phyloP scores from a whole-genome alignment of 2,888 invertebrate species.

The Pteria penguin region DNA sequence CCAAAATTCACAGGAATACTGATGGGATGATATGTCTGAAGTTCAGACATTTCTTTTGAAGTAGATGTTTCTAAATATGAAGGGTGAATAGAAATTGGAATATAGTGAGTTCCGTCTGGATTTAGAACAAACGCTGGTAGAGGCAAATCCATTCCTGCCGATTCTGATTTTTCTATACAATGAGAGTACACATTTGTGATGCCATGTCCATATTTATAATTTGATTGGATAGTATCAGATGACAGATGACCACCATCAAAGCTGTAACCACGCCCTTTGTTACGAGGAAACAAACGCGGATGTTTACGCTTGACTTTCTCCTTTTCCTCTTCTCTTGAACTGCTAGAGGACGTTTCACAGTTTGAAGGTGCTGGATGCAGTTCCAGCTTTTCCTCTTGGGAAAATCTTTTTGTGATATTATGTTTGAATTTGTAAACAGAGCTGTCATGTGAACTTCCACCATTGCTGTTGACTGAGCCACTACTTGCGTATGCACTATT shows the following conservation, averaged over 20 bases:
- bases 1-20: constrained; percentile 76
- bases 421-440: constrained; percentile 93
- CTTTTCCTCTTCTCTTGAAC: constrained; percentile 48
- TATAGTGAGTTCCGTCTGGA: constrained; percentile 92
- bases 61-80: constrained; percentile 80
- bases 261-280: constrained; percentile 44
- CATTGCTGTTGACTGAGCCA: constrained; percentile 26
- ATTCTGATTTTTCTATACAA: constrained; percentile 22
- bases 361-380: constrained; percentile 38
- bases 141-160: constrained; percentile 35
- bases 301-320: constrained; percentile 52
- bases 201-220: constrained; percentile 8
- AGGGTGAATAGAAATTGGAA: constrained; percentile 84
- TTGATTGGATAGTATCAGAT: background rate
- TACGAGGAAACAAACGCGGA: constrained; percentile 46
- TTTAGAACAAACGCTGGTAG: constrained; percentile 94
- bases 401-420: constrained; percentile 93
- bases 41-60: constrained; percentile 37
- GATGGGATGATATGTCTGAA: constrained; percentile 74
- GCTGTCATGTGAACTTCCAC: constrained; percentile 32
- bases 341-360: constrained; percentile 55
- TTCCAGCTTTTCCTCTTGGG: constrained; percentile 76
- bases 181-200: constrained; percentile 26
- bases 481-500: constrained; percentile 8
- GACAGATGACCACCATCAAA: constrained; percentile 50